A percentile compares a stretch with the other conserved stretches of the same genome.
These are phyloP conservation scores for Apotomis turbidana DNA, from an alignment of 2,888 invertebrate species.

Conservation along the genomic window DNA sequence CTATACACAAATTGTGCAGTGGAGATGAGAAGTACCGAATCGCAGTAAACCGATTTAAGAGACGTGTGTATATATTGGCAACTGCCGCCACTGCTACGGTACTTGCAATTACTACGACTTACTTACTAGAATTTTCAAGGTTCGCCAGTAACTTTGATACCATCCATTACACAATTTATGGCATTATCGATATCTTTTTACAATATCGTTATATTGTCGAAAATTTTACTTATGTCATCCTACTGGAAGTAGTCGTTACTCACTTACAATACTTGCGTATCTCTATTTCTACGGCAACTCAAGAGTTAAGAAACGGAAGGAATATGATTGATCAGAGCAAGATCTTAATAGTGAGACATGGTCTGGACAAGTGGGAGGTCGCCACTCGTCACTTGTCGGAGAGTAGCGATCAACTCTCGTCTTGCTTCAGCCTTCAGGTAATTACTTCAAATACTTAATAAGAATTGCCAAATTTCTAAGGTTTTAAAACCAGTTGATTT, in stretches of 20 bases:
- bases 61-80: not conserved
- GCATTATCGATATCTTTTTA: not conserved
- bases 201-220: constrained; percentile 6
- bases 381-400: not conserved
- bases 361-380: not conserved
- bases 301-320: not conserved
- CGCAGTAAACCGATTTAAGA: constrained; percentile 2
- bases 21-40: not conserved
- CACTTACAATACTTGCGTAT: not conserved
- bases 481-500: too few species aligned
- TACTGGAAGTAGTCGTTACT: constrained; percentile 1
- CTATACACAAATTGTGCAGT: not conserved
- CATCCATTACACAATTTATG: not conserved
- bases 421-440: constrained; percentile 12
- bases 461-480: not conserved
- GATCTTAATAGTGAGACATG: not conserved
- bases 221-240: not conserved
- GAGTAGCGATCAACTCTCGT: not conserved
- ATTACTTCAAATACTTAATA: not conserved
- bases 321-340: not conserved
- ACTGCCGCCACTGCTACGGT: not conserved
- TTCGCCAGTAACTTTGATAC: not conserved
- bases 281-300: not conserved
- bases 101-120: not conserved
- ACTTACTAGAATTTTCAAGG: not conserved